Evolutionary conservation across 1,140 invertebrate species (phyloP), one percentile per base, ranked within the genome.

Genomic region (Formica selysi): DNA sequence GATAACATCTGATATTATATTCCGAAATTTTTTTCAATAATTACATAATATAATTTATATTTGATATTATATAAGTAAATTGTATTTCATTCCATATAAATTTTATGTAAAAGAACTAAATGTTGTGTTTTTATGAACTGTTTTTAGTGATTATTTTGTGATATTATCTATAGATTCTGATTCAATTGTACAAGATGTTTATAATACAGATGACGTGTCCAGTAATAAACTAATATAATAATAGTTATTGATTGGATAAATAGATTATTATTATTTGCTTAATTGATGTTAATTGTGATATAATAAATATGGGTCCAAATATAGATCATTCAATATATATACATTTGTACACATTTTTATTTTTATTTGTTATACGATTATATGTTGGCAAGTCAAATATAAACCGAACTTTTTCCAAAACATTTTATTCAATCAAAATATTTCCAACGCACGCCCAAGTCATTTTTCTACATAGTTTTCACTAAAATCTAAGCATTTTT

Each of bases 281-380:
- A 70, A 80, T 71, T 32, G 62, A 70, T 54, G 78, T 57, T 80
- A 68, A 80, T 68, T 80, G 32, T 80, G 22, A 59, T 41, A 57
- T 38, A 70, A 68, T 80, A 70, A 80, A 70, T 80, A 44, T 70
- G 32, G 7, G 22, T 70, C 32, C 48, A 80, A 80, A 57, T 57
- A 70, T 10, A 51, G 2, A 54, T 64, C 2, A 64, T 76, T 44
- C 29, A 41, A 74, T 57, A 36, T 74, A 22, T 59, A 38, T 38
- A 19, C 5, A 54, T 11, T 26, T 51, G 11, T n/a, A 16, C 6
- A 36, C 0, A 7, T 74, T 74, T 32, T 70, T 32, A 70, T 22
- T 16, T 73, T 6, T n/a, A 48, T 19, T n/a, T 57, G 13, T 29
- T 51, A 71, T 51, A 48, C 7, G 19, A 44, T n/a, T 64, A 8